Base-by-base conservation (phyloP, 2,113 vertebrate species). In the Diphyllodes magnificus region DNA sequence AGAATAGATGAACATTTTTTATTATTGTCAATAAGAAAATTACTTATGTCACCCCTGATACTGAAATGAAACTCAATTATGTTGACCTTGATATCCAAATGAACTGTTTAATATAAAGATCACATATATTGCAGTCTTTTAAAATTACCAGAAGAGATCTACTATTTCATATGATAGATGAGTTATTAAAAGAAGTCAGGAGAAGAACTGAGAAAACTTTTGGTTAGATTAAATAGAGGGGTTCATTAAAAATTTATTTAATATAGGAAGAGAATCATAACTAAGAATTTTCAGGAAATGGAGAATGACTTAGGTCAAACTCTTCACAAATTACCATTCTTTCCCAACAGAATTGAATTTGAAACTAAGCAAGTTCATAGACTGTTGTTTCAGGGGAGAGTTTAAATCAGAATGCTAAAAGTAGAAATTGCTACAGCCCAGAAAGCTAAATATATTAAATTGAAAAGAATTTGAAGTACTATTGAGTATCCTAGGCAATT, bases 171-270 rank as follows among this genome's bases (percentile, higher is more conserved):
- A 47, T 86, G 80, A 83, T 47, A 56, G 69, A 88, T 78, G 65
- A 90, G 37, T 81, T 94, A 82, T 75, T 94, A 87, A 86, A 85
- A 93, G 14, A 75, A 86, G 8, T 59, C 42, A 92, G 47, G 31
- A 92, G 60, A 56, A 86, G 60, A 94, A 63, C 64, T 83, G 68
- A 56, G 40, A 94, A 94, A 93, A 93, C 23, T 86, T 93, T 79
- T 83, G 60, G 80, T 90, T 93, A 90, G 82, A 71, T 92, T 96
- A 95, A 95, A 95, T 89, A 93, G 83, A 93, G 5, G 7, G 2
- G 39, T 93, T 80, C 18, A 86, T 97, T 78, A 93, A 92, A 96
- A 92, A 79, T 68, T 73, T 94, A 90, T 94, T 89, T 85, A 79
- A 76, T 85, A 83, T 35, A 79, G 63, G 66, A 86, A 88, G 80